Evolutionary conservation across 2,113 vertebrate genomes (phyloP).

Genomic region (Hyperopisus bebe): DNA sequence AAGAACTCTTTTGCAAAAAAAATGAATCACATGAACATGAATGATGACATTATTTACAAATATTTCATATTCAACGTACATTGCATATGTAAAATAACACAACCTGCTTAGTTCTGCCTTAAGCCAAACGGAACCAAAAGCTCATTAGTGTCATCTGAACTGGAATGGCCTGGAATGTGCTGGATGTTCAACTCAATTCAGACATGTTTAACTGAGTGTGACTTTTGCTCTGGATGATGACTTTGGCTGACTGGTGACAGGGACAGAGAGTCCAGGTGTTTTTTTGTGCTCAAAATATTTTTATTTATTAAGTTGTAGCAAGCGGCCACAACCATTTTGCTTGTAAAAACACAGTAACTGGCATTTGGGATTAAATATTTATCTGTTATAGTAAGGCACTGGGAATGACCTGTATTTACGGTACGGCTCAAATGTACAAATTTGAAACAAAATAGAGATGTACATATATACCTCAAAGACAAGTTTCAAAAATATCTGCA

Average conservation of each 20-base stretch:
- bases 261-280: background rate
- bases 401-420: constrained; percentile 46
- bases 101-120: constrained; percentile 33
- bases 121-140: background rate
- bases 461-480: constrained; percentile 80
- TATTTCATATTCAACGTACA: constrained; percentile 82
- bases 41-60: constrained; percentile 71
- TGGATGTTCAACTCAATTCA: background rate
- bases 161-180: background rate
- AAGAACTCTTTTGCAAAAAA: constrained; percentile 72
- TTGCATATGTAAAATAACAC: constrained; percentile 87
- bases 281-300: background rate
- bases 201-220: background rate
- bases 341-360: constrained; percentile 38
- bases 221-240: constrained; percentile 25
- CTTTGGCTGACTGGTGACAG: constrained; percentile 9
- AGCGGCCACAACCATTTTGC: background rate
- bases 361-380: constrained; percentile 30
- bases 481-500: constrained; percentile 56
- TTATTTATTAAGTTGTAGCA: background rate
- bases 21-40: constrained; percentile 70
- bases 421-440: constrained; percentile 97
- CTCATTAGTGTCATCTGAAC: background rate
- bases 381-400: constrained; percentile 42
- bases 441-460: constrained; percentile 71